A percentile compares a stretch with the other conserved stretches of the same genome.
Conservation (phyloP, 2,113 vertebrate genomes). For the Passer montanus region DNA sequence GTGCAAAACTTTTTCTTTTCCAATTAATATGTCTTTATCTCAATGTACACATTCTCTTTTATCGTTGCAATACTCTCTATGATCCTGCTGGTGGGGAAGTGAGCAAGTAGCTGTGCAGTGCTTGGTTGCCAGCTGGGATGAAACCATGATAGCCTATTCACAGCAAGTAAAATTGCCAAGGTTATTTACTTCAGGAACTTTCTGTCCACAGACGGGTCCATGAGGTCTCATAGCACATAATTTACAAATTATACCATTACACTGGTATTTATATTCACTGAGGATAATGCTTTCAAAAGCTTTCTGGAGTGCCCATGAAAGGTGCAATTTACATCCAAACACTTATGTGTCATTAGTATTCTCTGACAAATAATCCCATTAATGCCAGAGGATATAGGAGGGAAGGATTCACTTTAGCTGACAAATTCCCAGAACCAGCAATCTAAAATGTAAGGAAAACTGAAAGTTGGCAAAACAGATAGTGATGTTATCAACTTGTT, state of each 20-base stretch:
- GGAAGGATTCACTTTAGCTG: background rate
- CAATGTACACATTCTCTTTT: background rate
- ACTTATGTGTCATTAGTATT: background rate
- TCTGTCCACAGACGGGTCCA: background rate
- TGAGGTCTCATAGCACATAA: background rate
- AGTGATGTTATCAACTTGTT: background rate
- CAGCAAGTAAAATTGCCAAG: background rate
- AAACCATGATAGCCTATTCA: background rate
- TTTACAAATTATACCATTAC: background rate
- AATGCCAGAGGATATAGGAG: background rate
- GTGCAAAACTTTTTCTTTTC: background rate
- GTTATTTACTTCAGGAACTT: background rate
- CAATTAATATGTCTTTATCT: background rate
- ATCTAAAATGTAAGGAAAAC: background rate
- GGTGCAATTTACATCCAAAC: background rate
- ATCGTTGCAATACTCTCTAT: background rate
- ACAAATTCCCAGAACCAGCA: background rate
- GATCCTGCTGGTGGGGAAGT: background rate
- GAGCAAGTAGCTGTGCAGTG: rapidly evolving
- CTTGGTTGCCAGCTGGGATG: rapidly evolving
- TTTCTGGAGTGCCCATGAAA: background rate
- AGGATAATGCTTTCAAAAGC: background rate
- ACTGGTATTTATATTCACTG: background rate
- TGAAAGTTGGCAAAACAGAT: background rate
- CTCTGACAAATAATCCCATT: background rate